phyloP scores from a whole-genome alignment of 2,888 invertebrate genomes.

The Callyntrura guangdongensis region DNA sequence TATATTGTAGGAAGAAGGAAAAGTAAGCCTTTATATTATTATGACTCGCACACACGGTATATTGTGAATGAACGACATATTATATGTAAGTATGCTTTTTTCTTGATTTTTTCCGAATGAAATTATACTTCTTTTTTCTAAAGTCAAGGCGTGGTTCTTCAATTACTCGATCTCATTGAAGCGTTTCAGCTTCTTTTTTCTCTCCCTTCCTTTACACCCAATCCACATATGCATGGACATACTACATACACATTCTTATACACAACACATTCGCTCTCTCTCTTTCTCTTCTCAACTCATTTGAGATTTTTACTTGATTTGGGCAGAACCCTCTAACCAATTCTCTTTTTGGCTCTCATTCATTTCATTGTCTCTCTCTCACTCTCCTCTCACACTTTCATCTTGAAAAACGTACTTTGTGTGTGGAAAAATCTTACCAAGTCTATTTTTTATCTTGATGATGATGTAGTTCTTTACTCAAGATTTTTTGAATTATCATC shows the following conservation, averaged over 20 bases:
- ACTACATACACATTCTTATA: conserved; percentile 9
- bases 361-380: conserved; percentile 56
- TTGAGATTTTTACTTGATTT: conserved; percentile 59
- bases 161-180: conserved; percentile 78
- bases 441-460: conserved; percentile 67
- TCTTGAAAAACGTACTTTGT: not conserved
- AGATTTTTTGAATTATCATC: conserved; percentile 59
- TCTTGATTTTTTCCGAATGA: conserved; percentile 74
- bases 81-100: conserved; percentile 10
- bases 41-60: not conserved
- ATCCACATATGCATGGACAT: no score
- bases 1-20: conserved; percentile 34
- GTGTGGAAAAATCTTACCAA: not conserved
- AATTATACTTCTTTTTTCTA: conserved; percentile 81
- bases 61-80: no score
- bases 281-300: conserved; percentile 39
- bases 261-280: not conserved
- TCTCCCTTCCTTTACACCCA: conserved; percentile 24
- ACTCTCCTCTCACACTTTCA: conserved; percentile 50
- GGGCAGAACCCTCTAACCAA: conserved; percentile 42
- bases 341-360: conserved; percentile 50
- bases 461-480: conserved; percentile 53
- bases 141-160: conserved; percentile 81
- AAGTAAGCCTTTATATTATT: conserved; percentile 4
- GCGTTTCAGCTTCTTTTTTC: conserved; percentile 69